Evolutionary conservation across 2,888 invertebrate species (phyloP).

Genomic region (Lycocerus yunnanus): DNA sequence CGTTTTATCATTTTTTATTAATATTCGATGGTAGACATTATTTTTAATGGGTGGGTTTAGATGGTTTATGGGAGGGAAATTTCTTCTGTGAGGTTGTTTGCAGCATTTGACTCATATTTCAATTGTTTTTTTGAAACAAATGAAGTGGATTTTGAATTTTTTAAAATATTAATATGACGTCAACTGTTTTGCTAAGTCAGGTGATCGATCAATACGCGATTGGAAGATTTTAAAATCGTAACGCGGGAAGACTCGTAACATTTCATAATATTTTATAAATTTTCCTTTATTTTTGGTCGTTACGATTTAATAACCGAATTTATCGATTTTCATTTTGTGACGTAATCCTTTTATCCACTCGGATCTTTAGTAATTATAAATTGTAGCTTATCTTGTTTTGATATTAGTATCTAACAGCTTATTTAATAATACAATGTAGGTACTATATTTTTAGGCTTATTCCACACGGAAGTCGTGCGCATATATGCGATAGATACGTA

Average conservation of each 20-base stretch:
- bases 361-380: too few species aligned
- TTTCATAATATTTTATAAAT: not conserved
- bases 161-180: not conserved
- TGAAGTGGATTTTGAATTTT: not conserved
- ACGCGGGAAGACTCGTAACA: not conserved
- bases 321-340: too few species aligned
- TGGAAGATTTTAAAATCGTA: not conserved
- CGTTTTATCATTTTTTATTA: not conserved
- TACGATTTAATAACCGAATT: too few species aligned
- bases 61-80: not conserved
- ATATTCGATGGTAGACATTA: not conserved
- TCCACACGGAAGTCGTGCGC: too few species aligned
- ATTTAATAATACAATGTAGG: too few species aligned
- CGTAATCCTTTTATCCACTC: too few species aligned
- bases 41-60: not conserved
- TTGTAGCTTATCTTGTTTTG: too few species aligned
- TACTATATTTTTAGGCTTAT: too few species aligned
- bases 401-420: too few species aligned
- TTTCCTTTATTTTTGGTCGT: not conserved
- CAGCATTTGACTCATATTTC: not conserved
- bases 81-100: not conserved
- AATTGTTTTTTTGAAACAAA: not conserved
- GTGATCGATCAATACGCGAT: not conserved
- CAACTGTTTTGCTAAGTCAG: not conserved
- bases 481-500: too few species aligned